phyloP scores from a whole-genome alignment of 2,888 invertebrate genomes.

The Linhomoeus sp. region DNA sequence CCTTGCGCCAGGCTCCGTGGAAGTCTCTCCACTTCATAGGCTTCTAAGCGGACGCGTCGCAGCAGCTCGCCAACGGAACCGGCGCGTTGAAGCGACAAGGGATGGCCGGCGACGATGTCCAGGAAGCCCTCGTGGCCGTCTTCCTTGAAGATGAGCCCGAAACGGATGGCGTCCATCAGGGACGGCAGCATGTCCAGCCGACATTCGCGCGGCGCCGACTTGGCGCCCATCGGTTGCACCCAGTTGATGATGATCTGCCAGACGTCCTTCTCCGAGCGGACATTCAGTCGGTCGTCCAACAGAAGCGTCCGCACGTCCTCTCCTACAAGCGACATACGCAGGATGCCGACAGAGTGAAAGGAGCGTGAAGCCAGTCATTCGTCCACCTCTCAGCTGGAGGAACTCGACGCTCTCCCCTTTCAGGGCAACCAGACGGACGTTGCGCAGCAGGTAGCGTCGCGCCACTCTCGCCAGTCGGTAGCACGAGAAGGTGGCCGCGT shows the following conservation, averaged over 20 bases:
- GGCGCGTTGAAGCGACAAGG: no score
- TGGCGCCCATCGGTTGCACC: background rate
- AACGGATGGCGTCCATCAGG: background rate
- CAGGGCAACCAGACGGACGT: background rate
- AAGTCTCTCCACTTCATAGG: no score
- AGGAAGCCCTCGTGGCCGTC: no score
- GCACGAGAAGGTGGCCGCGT: background rate
- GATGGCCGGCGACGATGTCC: no score
- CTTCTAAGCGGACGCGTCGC: no score
- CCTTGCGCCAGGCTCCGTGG: no score
- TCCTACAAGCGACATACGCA: background rate
- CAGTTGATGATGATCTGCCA: background rate
- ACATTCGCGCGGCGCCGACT: background rate
- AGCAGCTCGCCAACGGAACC: no score
- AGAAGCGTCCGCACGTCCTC: background rate
- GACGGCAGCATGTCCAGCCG: background rate
- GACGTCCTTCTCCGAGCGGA: background rate
- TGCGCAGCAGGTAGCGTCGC: background rate
- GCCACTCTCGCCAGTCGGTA: background rate
- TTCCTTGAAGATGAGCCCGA: no score
- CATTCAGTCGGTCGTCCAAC: background rate
- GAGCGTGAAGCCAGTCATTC: no score
- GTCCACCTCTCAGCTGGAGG: background rate
- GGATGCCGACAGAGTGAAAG: no score
- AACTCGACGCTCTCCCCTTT: background rate